Percentiles rank a stretch among this genome's conserved stretches.
Conservation (phyloP, 1,140 invertebrate genomes). For the Apocrypta bakeri region DNA sequence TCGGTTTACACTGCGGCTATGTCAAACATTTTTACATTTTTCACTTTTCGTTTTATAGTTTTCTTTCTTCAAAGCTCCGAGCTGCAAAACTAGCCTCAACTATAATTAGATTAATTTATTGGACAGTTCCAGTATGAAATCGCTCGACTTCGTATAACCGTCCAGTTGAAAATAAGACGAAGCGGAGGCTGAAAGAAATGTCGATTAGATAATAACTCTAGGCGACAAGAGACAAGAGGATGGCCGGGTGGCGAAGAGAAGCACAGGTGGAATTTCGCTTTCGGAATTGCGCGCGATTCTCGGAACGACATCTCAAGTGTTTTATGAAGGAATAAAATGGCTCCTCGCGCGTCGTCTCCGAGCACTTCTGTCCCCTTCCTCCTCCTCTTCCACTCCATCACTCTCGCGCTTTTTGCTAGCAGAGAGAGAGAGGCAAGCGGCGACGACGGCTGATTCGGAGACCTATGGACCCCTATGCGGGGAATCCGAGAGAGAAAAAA, state of each 20-base stretch:
- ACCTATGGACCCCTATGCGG: background rate
- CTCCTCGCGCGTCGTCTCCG: constrained; percentile 35
- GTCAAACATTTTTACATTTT: too few species aligned
- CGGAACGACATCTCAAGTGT: constrained; percentile 44
- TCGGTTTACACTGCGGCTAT: background rate
- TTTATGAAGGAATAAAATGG: constrained; percentile 51
- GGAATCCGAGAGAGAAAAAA: constrained; percentile 14
- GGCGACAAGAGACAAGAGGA: background rate
- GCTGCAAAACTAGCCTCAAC: background rate
- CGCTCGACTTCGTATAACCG: background rate
- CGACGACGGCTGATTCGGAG: too few species aligned
- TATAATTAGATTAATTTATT: background rate
- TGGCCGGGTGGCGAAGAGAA: too few species aligned
- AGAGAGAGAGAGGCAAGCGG: background rate
- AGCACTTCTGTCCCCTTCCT: background rate
- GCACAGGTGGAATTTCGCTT: background rate
- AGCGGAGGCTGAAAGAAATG: background rate
- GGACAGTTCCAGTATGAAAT: background rate
- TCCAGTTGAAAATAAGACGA: background rate
- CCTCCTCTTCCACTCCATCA: constrained; percentile 19
- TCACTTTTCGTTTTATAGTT: too few species aligned
- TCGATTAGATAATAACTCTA: constrained; percentile 33
- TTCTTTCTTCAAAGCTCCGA: background rate
- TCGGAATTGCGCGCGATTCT: constrained; percentile 22
- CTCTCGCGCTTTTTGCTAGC: constrained; percentile 40